These are phyloP conservation scores for Tenebrio molitor DNA, from an alignment of 1,140 invertebrate species.

Conservation along the genomic window DNA sequence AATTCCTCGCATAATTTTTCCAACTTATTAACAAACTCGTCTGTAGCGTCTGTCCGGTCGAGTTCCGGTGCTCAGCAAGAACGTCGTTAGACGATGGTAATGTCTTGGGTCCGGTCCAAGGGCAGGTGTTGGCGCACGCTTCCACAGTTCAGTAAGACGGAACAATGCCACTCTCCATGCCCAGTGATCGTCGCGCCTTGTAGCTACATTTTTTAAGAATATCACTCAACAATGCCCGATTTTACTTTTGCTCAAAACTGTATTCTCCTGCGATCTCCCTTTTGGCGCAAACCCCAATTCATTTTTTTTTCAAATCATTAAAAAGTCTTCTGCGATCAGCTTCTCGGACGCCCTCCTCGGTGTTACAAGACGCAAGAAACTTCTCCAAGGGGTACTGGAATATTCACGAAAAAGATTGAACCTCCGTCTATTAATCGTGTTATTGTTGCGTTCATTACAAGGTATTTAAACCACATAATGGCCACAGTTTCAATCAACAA, in stretches of 20 bases:
- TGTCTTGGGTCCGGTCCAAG: conserved; percentile 52
- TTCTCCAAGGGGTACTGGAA: too few relatives aligned
- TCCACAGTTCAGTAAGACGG: conserved; percentile 63
- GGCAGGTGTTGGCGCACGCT: conserved; percentile 61
- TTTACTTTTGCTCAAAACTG: conserved; percentile 48
- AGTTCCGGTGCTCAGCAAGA: conserved; percentile 39
- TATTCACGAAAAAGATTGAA: conserved; percentile 5
- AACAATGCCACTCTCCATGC: conserved; percentile 64
- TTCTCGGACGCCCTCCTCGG: too few relatives aligned
- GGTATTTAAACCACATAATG: conserved; percentile 35
- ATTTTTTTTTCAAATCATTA: too few relatives aligned
- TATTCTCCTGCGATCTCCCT: conserved; percentile 29
- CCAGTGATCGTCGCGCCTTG: conserved; percentile 61
- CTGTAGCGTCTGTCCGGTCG: conserved; percentile 26
- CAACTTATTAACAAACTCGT: conserved; percentile 22
- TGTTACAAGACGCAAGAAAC: too few relatives aligned
- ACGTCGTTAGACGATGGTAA: conserved; percentile 49
- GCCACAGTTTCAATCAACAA: conserved; percentile 37
- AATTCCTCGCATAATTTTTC: conserved; percentile 25
- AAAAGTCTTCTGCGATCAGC: too few relatives aligned
- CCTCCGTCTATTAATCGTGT: conserved; percentile 19
- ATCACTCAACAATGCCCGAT: conserved; percentile 58
- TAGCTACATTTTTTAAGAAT: conserved; percentile 60
- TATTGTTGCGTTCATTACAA: conserved; percentile 36
- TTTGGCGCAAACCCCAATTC: conserved; percentile 14